Base-by-base conservation (phyloP, 2,797 vertebrate genomes). In the Ibycter americanus region DNA sequence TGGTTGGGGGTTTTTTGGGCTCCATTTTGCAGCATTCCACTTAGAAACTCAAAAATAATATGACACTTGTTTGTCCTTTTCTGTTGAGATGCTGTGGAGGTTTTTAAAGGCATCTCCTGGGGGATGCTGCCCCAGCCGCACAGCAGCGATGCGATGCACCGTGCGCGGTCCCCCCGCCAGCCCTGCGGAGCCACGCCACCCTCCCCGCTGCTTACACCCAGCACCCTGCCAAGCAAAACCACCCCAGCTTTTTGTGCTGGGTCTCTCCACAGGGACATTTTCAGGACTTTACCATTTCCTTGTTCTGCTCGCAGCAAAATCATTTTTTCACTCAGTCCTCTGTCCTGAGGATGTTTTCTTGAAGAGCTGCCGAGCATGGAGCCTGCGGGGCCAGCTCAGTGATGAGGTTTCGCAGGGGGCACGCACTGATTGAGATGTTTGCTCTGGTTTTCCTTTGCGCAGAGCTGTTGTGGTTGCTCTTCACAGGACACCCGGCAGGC, bases 41-140 rank as follows among this genome's bases (percentile, higher is more conserved):
- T 73, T 20, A 40, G 34, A 83, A 78, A 83, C 29, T 80, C 47
- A 44, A 32, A 66, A 63, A 3, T 32, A 20, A 13, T 9, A 6
- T 7, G 9, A 21, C 27, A 31, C 23, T 61, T n/a, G 20, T 31
- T 78, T 46, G 20, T 38, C 26, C 27, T 32, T 72, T 63, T 26
- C 55, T 9, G 8, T 17, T 66, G 71, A 23, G 42, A 11, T 36
- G 29, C 19, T 61, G 26, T 0, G 0, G 55, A 68, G 40, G 38
- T 8, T 61, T 58, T 74, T 12, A 40, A 40, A 58, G 27, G 26
- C 26, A 11, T 31, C 9, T 38, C 44, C 29, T 8, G 19, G 26
- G 3, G 10, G 51, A 5, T 25, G 70, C 58, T 62, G 66, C 8
- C 49, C 46, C 74, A 65, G 44, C 29, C 11, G 0, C 68, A 4